Conservation (phyloP, 2,797 vertebrate genomes). For the Chaetodon trifasciatus region DNA sequence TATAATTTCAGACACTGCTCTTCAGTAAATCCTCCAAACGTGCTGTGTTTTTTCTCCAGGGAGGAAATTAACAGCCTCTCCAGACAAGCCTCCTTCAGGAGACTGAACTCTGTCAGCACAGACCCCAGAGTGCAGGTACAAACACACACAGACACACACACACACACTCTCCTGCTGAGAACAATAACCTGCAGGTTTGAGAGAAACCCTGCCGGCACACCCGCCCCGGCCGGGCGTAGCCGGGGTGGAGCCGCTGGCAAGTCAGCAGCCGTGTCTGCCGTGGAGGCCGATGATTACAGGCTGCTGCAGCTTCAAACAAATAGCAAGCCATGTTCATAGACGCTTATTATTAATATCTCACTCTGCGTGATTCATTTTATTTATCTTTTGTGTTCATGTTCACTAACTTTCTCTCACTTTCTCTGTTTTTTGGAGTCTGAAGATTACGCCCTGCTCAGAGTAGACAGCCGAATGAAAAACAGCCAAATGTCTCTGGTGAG, state of each 20-base stretch:
- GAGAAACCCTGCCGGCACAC: constrained; percentile 36
- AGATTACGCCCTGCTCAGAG: constrained; percentile 72
- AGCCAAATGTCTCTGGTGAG: constrained; percentile 83
- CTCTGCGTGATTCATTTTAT: not conserved
- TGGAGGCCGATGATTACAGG: constrained; percentile 59
- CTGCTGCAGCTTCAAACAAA: constrained; percentile 51
- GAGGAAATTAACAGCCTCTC: constrained; percentile 85
- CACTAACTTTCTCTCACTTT: constrained; percentile 6
- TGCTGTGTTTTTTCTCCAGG: constrained; percentile 61
- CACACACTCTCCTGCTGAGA: constrained; percentile 23
- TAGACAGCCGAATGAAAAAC: constrained; percentile 74
- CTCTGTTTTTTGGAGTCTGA: constrained; percentile 67
- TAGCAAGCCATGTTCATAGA: not conserved
- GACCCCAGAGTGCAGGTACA: constrained; percentile 83
- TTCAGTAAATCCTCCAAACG: constrained; percentile 28
- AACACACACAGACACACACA: constrained; percentile 39
- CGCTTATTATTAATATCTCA: not conserved
- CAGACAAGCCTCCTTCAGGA: constrained; percentile 85
- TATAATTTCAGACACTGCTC: constrained; percentile 11
- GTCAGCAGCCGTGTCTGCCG: constrained; percentile 32
- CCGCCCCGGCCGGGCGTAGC: constrained; percentile 13
- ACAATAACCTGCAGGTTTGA: constrained; percentile 38
- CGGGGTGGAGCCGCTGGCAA: constrained; percentile 32
- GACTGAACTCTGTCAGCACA: constrained; percentile 85
- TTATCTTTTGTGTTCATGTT: constrained; percentile 1